Evolutionary conservation across 2,888 invertebrate genomes (phyloP).

Genomic region (Lamellibrachia satsuma): DNA sequence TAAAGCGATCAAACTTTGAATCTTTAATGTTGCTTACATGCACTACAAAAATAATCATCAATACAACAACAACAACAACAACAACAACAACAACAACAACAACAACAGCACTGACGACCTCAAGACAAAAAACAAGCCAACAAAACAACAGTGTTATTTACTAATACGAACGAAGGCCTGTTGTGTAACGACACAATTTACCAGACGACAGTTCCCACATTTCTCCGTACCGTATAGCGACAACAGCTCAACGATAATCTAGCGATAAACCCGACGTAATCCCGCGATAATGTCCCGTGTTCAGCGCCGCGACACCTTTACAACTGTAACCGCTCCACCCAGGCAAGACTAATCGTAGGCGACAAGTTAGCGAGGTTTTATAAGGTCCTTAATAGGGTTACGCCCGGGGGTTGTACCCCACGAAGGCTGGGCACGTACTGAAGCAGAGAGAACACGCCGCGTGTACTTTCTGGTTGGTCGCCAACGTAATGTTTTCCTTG

Average conservation of each 20-base stretch:
- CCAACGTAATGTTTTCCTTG: not conserved
- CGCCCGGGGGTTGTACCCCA: not conserved
- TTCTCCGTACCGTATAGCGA: not conserved
- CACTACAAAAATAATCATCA: not conserved
- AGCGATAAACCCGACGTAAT: not conserved
- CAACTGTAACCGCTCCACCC: not conserved
- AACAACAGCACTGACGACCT: too few species aligned
- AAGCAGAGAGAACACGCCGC: not conserved
- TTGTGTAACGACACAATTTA: not conserved
- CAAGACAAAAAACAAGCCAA: not conserved
- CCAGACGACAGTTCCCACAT: not conserved
- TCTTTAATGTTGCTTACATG: not conserved
- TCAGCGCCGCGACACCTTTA: not conserved
- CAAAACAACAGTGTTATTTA: not conserved
- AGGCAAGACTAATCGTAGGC: not conserved
- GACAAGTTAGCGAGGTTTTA: not conserved
- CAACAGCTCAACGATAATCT: not conserved
- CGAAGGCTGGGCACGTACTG: not conserved
- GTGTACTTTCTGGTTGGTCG: not conserved
- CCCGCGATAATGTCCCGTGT: not conserved
- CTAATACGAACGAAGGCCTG: not conserved
- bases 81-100: too few species aligned
- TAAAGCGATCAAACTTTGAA: not conserved
- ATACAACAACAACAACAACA: not conserved
- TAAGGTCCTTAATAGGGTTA: slow-evolving; percentile 5